Base-by-base conservation (phyloP, 2,797 vertebrate genomes). In the Hemibagrus guttatus region DNA sequence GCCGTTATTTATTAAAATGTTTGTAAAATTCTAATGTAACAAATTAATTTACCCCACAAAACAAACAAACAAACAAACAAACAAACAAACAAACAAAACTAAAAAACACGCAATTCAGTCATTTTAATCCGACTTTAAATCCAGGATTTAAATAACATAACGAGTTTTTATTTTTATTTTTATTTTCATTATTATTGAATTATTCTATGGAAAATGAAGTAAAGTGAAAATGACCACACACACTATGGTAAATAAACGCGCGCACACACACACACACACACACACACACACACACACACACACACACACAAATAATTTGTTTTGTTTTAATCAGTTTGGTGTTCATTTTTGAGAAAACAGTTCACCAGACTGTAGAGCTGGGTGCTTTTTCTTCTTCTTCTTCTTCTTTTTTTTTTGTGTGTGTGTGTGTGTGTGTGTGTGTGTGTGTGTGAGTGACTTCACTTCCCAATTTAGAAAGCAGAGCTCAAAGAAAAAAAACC, bases 401-500 rank as follows among this genome's bases (percentile, higher is more conserved):
- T 46, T 42, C n/a, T 1, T 81, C 8, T 4, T 46, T 4, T 46
- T 4, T 46, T 4, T 84, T 74, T 46, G 56, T 68, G 71, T 79
- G 35, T 68, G 78, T 84, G 90, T 84, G 54, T 84, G 80, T 35
- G 56, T 61, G 52, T 68, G 26, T 72, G 46, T 75, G 31, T 86
- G 84, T 49, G 49, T 63, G 66, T 74, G 26, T 63, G 68, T 83
- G 90, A 92, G 94, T 96, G 96, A 97, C 95, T 96, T 97, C 96
- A 97, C 95, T 97, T 96, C 96, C 95, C 95, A 96, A 95, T 95
- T 94, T 95, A 93, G 93, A 94, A 88, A 91, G 42, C 91, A 91
- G 90, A 90, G 93, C 90, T 89, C 83, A 82, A 84, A 78, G 90
- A 90, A 88, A 88, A 89, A 87, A 91, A 91, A 49, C 42, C 83